Evolutionary conservation across 2,888 invertebrate genomes (phyloP), one percentile per base, ranked within the genome.

Genomic region (Yponomeuta malinellus): DNA sequence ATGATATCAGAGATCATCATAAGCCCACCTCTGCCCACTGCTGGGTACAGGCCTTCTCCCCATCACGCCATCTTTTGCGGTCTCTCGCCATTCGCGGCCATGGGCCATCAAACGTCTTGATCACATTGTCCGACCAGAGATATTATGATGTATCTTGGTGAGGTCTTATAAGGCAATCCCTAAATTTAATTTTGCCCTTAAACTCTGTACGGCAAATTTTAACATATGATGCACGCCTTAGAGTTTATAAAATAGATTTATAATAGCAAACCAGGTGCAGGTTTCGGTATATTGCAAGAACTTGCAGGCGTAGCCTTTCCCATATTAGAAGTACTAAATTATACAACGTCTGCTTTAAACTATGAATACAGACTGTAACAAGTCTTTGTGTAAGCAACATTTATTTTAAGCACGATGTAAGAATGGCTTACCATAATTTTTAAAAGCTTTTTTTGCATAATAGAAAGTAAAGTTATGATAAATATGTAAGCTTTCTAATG

Each of bases 241-340:
- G 75, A 75, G 74, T 76, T 83, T 79, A 80, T 80, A 79, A 78
- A 80, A 78, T 81, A 83, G 83, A 82, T 82, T 83, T 81, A 76
- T 72, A 74, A 75, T 76, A 80, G 78, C 78, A 79, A 79, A 81
- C 78, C 79, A 80, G 79, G 80, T 80, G 81, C 78, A 77, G 77
- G 81, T 77, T 84, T 84, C 76, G 78, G 78, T 76, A 81, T 83
- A 83, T 78, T 83, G 81, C 80, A 52, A 81, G 77, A 81, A 78
- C 78, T 80, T 83, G 78, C 78, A 80, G 10, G 29, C 67, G 15
- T 65, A 68, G 23, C 52, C 68, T 68, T 52, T 15, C 68, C 29
- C 29, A 68, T 68, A 68, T 68, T 68, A 68, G 48, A 68, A 52
- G 52, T 68, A 29, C 48, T 68, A 68, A 68, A 68, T 68, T 68